Evolutionary conservation across 2,797 vertebrate genomes (phyloP), one percentile per base, ranked within the genome.

Genomic region (Danio albolineatus): DNA sequence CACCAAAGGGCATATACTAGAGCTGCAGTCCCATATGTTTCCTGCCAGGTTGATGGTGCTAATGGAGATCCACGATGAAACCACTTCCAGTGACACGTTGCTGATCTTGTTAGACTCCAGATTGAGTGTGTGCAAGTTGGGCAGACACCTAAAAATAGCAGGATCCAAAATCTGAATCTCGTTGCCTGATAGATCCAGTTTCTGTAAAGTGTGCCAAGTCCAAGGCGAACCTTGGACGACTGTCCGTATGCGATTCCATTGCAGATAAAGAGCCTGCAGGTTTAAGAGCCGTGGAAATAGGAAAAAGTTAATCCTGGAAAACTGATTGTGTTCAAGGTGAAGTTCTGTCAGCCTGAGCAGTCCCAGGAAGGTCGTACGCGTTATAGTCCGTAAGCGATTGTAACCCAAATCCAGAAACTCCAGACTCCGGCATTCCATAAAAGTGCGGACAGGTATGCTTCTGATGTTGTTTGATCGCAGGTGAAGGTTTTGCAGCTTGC

Each of bases 101-200:
- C 95, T 97, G 62, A 99, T 95, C 84, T 98, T 98, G 92, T 99
- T 99, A 36, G 97, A 98, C 90, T 99, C 97, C 80, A 99, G 91
- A 84, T 98, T 98, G 67, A 99, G 94, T 44, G 93, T 97, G 10
- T 98, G 95, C 86, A 99, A 90, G 86, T 96, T 97, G 59, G 97
- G 97, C 88, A 99, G 95, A 81, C 95, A 96, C 86, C 94, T 95
- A 90, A 99, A 99, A 54, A 97, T 96, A 12, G 93, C 94, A 0
- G 97, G 95, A 67, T 94, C 93, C 88, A 94, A 81, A 3, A 80
- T 86, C 81, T 98, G 96, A 80, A 98, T 97, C 76, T 98, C 96
- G 39, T 99, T 99, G 79, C 97, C 97, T 0, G 97, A 98, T 90
- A 99, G 92, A 92, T 99, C 97, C 93, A 99, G 89, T 89, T 96